Conservation (phyloP, 2,888 invertebrate genomes). For the Lottia gigantea region DNA sequence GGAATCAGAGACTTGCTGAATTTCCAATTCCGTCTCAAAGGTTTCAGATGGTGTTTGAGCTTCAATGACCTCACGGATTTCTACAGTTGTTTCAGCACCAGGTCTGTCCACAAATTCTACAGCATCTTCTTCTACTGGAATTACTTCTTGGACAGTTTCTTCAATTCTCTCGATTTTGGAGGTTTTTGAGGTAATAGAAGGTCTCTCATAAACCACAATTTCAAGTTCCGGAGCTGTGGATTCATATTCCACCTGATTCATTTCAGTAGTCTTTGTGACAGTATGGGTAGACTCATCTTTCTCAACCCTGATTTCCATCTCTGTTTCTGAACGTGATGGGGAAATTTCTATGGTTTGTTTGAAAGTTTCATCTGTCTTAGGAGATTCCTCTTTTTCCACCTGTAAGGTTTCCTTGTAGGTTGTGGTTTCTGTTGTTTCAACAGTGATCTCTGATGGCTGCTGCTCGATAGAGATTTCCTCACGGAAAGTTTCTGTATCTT, state of each 20-base stretch:
- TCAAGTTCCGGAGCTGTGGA: slow-evolving; percentile 21
- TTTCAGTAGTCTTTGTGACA: slow-evolving; percentile 23
- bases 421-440: slow-evolving; percentile 23
- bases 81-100: slow-evolving; percentile 24
- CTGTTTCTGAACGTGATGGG: background rate
- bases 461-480: slow-evolving; percentile 29
- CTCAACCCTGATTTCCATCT: background rate
- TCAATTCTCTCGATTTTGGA: slow-evolving; percentile 22
- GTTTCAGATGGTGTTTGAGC: slow-evolving; percentile 15
- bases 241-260: slow-evolving; percentile 26
- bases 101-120: slow-evolving; percentile 29
- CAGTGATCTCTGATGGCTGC: slow-evolving; percentile 17
- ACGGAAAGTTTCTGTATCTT: slow-evolving; percentile 25
- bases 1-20: slow-evolving; percentile 13
- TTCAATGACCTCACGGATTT: slow-evolving; percentile 17
- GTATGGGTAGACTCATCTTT: slow-evolving; percentile 12
- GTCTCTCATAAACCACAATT: slow-evolving; percentile 24
- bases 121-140: slow-evolving; percentile 21
- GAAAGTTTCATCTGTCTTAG: slow-evolving; percentile 16
- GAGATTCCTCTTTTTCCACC: slow-evolving; percentile 19
- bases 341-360: slow-evolving; percentile 23
- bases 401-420: slow-evolving; percentile 26
- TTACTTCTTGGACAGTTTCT: slow-evolving; percentile 27
- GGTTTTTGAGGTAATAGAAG: slow-evolving; percentile 15
- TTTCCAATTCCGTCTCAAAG: slow-evolving; percentile 13